Evolutionary conservation across 2,113 vertebrate species (phyloP).

Genomic region (Empidonax alnorum): DNA sequence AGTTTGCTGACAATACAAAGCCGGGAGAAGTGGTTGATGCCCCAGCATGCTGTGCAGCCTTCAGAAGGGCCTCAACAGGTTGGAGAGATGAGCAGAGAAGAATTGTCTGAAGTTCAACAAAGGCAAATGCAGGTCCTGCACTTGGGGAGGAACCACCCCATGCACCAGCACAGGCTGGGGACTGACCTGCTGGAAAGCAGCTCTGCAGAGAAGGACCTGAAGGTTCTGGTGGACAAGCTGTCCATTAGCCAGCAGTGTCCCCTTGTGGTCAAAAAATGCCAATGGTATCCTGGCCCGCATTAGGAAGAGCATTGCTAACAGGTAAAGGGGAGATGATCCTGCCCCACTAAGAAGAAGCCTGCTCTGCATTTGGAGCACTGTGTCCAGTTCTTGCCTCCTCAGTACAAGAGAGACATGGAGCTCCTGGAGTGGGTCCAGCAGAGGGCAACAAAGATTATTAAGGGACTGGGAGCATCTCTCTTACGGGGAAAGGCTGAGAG

Average conservation of each 20-base stretch:
- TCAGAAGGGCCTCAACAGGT: neutral
- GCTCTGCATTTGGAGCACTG: neutral
- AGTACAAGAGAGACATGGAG: neutral
- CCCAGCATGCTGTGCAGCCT: neutral
- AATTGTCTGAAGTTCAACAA: neutral
- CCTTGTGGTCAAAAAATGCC: neutral
- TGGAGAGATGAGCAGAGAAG: neutral
- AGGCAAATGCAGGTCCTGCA: neutral
- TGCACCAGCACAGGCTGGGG: neutral
- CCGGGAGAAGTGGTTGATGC: rapidly evolving
- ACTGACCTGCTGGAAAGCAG: neutral
- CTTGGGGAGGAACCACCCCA: neutral
- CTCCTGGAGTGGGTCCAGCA: no score
- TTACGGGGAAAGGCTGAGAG: no score
- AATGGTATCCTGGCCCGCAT: neutral
- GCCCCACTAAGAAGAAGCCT: neutral
- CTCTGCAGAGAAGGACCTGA: neutral
- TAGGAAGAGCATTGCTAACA: neutral
- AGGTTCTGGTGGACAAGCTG: neutral
- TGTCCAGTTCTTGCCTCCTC: neutral
- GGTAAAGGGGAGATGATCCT: neutral
- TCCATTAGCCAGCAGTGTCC: neutral
- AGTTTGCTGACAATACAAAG: no score
- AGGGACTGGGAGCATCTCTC: no score
- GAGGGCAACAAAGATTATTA: no score